A percentile compares a stretch with the other conserved stretches of the same genome.
Conservation (phyloP, 2,113 vertebrate genomes). For the Neoarius graeffei region DNA sequence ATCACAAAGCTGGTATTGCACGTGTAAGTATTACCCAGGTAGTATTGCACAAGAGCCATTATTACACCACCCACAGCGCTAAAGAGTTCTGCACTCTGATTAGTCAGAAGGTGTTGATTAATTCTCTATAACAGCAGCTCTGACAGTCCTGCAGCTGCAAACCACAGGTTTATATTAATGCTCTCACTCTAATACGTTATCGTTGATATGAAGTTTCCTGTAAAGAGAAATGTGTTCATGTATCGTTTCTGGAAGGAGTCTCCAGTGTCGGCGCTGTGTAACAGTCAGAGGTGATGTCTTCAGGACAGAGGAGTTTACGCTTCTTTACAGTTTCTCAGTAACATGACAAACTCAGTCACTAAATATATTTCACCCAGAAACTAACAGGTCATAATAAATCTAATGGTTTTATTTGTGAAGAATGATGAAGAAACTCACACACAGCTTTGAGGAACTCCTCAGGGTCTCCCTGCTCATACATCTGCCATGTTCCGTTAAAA, state of each 20-base stretch:
- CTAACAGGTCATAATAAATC: not conserved
- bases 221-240: too few species aligned
- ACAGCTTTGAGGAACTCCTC: conserved; percentile 77
- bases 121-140: not conserved
- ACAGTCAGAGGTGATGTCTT: not conserved
- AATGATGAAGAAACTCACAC: conserved; percentile 66
- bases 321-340: not conserved
- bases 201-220: too few species aligned
- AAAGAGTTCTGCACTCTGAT: not conserved
- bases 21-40: too few species aligned
- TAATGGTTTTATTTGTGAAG: not conserved
- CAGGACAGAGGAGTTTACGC: not conserved
- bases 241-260: not conserved
- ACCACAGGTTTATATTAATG: too few species aligned
- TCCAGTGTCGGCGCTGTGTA: not conserved
- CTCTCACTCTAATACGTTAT: too few species aligned
- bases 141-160: too few species aligned
- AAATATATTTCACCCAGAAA: not conserved
- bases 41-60: not conserved
- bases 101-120: not conserved
- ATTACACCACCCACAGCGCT: not conserved
- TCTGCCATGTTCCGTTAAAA: conserved; percentile 80
- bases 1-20: too few species aligned
- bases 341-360: not conserved
- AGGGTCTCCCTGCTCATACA: conserved; percentile 78